Base-by-base conservation (phyloP, 1,140 invertebrate genomes). In the Drosophila athabasca region DNA sequence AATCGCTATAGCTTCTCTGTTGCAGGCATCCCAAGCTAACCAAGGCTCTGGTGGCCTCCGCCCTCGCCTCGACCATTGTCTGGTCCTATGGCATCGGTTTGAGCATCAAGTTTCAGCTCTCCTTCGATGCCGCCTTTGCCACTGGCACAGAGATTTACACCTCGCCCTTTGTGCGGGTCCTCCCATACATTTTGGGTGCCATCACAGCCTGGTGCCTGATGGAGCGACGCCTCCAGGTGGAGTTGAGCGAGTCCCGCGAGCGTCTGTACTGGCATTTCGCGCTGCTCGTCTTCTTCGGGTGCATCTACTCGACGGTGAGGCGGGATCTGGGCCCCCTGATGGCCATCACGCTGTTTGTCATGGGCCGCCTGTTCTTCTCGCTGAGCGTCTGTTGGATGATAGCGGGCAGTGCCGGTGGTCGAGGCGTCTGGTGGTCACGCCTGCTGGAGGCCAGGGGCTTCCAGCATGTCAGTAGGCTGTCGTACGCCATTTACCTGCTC, bases 91-190 rank as follows among this genome's bases (percentile, higher is more conserved):
- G 52, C 39, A 84, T 90, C 17, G 89, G 89, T 0, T 19, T 91
- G 6, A 78, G 57, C 53, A 75, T 74, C 4, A 84, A 90, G 44
- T 92, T 91, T 48, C 76, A 90, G 39, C 31, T 92, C 11, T 91
- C 90, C 0, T 92, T 92, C 11, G 91, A 92, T 26, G 69, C 90
- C 0, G 85, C 87, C 5, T 88, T 90, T 71, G 79, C 84, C 45
- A 90, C 91, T 0, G 91, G 91, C 55, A 91, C 91, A 0, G 87
- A 91, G 41, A 87, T 92, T 52, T 92, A 92, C 29, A 92, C 90
- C 0, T 89, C 90, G 11, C 91, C 91, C 1, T 92, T 91, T 39
- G 90, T 92, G 2, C 71, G 91, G 9, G 66, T 92, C 4, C 58
- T 92, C 7, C 91, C 91, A 0, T 92, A 92, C 54, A 78, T 89